Conservation (phyloP, 2,797 vertebrate species). For the Rhynchotus rufescens region DNA sequence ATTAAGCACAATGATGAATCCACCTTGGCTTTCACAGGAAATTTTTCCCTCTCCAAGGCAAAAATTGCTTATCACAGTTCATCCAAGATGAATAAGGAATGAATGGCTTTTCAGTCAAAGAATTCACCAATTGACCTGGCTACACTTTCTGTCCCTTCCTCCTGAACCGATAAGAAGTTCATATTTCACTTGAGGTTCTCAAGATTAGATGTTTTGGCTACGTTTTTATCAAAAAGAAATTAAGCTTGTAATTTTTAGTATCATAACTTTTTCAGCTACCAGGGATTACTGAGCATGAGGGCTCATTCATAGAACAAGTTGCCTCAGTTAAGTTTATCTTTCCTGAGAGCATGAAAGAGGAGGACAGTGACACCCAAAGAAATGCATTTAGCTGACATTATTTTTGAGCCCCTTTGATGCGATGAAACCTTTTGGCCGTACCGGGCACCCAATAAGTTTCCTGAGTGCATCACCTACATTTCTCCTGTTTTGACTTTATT, state of each 20-base stretch:
- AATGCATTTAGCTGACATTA: background rate
- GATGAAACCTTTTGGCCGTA: background rate
- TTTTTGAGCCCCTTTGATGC: background rate
- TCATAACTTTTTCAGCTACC: background rate
- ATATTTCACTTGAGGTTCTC: slow-evolving; percentile 13
- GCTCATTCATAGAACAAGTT: background rate
- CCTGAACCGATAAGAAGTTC: background rate
- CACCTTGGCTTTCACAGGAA: background rate
- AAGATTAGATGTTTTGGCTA: background rate
- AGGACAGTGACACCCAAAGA: background rate
- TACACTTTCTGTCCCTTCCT: slow-evolving; percentile 23
- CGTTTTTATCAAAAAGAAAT: background rate
- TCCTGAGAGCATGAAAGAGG: background rate
- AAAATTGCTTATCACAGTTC: slow-evolving; percentile 5
- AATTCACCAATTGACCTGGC: slow-evolving; percentile 28
- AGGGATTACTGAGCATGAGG: background rate
- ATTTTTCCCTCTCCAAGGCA: slow-evolving; percentile 1
- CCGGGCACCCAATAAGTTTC: background rate
- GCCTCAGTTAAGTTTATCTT: background rate
- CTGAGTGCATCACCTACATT: background rate
- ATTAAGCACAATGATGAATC: slow-evolving; percentile 1
- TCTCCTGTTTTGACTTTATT: background rate
- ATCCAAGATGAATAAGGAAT: slow-evolving; percentile 18
- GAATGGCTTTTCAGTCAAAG: slow-evolving; percentile 27
- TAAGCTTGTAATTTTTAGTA: background rate